Conservation (phyloP, 2,888 invertebrate species). For the Lacanobia oleracea region DNA sequence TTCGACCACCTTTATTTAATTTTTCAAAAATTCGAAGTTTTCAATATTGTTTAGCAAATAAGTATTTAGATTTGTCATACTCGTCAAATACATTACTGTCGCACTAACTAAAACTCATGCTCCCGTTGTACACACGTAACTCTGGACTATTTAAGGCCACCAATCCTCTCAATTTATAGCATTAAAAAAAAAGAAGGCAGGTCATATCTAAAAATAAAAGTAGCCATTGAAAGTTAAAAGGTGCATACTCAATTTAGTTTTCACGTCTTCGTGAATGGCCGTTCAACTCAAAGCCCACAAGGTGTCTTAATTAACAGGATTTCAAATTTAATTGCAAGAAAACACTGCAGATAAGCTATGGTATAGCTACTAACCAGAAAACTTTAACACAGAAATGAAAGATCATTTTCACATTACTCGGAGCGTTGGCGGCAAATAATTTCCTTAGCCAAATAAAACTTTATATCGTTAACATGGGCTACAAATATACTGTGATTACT, state of each 20-base stretch:
- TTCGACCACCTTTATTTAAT: too few relatives aligned
- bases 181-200: neutral
- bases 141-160: neutral
- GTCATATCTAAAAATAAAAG: neutral
- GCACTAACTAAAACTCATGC: neutral
- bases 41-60: too few relatives aligned
- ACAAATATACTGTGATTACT: neutral
- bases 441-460: neutral
- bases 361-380: neutral
- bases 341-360: neutral
- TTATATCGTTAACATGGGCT: neutral
- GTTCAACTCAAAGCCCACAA: neutral
- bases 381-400: neutral
- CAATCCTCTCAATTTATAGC: neutral
- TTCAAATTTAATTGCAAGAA: neutral
- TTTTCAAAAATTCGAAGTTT: too few relatives aligned
- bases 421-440: neutral
- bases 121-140: neutral
- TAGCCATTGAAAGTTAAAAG: neutral
- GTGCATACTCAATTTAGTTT: neutral
- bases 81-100: too few relatives aligned
- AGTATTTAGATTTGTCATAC: too few relatives aligned
- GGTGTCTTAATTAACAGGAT: neutral
- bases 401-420: neutral
- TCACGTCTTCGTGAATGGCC: neutral